Evolutionary conservation across 2,797 vertebrate species (phyloP).

Genomic region (Poecilia gillii): DNA sequence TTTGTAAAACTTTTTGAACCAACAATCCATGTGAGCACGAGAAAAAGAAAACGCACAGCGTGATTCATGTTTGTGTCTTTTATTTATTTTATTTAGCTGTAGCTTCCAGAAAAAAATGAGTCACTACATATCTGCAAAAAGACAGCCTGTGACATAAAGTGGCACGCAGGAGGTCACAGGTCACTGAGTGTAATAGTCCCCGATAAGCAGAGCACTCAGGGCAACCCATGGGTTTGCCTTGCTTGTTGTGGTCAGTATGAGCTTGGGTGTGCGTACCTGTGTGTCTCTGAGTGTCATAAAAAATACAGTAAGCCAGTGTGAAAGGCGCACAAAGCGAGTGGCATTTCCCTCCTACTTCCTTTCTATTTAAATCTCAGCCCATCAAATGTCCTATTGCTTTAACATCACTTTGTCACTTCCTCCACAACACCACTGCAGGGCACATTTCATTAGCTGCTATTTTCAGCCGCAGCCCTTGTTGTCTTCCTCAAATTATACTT

Average conservation of each 20-base stretch:
- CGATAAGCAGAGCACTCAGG: conserved; percentile 63
- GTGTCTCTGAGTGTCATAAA: conserved; percentile 17
- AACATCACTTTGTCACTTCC: conserved; percentile 65
- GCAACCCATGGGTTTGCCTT: conserved; percentile 47
- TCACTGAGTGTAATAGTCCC: conserved; percentile 77
- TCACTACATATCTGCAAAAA: conserved; percentile 40
- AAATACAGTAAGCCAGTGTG: conserved; percentile 23
- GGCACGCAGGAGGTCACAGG: conserved; percentile 69
- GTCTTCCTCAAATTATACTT: conserved; percentile 60
- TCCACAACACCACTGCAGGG: conserved; percentile 52
- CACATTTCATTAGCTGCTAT: conserved; percentile 70
- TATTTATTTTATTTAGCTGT: conserved; percentile 26
- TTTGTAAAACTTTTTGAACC: neutral
- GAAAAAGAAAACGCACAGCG: conserved; percentile 1
- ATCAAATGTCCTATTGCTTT: conserved; percentile 64
- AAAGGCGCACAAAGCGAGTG: conserved; percentile 30
- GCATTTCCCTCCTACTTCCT: conserved; percentile 47
- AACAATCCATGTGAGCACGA: conserved; percentile 6
- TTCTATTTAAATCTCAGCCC: conserved; percentile 58
- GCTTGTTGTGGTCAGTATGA: conserved; percentile 54
- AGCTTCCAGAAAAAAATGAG: conserved; percentile 24
- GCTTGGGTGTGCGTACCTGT: conserved; percentile 13
- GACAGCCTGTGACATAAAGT: conserved; percentile 51
- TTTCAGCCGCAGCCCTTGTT: conserved; percentile 59
- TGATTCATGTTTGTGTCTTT: conserved; percentile 34